phyloP scores from a whole-genome alignment of 1,140 invertebrate species.

The Drosophila littoralis region DNA sequence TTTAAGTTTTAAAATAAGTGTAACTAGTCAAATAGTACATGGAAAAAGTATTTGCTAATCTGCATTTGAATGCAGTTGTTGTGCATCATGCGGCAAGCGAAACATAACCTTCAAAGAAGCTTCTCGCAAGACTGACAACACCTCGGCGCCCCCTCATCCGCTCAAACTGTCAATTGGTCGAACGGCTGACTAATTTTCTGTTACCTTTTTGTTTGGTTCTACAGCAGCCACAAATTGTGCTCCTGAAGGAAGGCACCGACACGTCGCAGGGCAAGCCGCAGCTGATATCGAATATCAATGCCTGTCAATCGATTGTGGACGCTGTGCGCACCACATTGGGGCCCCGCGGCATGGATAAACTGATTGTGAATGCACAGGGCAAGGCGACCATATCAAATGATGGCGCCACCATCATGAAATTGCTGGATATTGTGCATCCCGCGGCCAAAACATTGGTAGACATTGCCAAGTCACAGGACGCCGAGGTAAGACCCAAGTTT shows the following conservation, averaged over 20 bases:
- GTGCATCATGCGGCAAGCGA: constrained; percentile 50
- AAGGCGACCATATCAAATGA: constrained; percentile 99
- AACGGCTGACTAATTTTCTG: constrained; percentile 60
- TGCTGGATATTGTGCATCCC: constrained; percentile 98
- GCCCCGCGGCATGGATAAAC: constrained; percentile 99
- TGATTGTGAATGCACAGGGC: constrained; percentile 95
- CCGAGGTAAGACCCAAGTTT: constrained; percentile 90
- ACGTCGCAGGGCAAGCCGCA: constrained; percentile 97
- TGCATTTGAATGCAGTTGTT: constrained; percentile 17
- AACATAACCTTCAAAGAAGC: constrained; percentile 83
- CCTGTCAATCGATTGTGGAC: constrained; percentile 98
- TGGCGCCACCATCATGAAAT: constrained; percentile 99
- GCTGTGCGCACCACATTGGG: constrained; percentile 98
- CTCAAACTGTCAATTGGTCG: constrained; percentile 17
- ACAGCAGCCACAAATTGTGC: constrained; percentile 98
- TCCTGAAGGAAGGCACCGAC: constrained; percentile 99
- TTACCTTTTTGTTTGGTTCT: constrained; percentile 64
- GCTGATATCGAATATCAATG: constrained; percentile 99
- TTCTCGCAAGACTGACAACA: constrained; percentile 73
- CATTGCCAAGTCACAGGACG: constrained; percentile 99
- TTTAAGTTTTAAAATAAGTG: neutral
- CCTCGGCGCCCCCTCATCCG: neutral
- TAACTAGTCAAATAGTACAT: neutral
- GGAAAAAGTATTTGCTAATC: neutral
- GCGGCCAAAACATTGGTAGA: constrained; percentile 99